These are phyloP conservation scores for Zygothrica quintamaculata DNA, from an alignment of 2,888 invertebrate species.

Conservation along the genomic window DNA sequence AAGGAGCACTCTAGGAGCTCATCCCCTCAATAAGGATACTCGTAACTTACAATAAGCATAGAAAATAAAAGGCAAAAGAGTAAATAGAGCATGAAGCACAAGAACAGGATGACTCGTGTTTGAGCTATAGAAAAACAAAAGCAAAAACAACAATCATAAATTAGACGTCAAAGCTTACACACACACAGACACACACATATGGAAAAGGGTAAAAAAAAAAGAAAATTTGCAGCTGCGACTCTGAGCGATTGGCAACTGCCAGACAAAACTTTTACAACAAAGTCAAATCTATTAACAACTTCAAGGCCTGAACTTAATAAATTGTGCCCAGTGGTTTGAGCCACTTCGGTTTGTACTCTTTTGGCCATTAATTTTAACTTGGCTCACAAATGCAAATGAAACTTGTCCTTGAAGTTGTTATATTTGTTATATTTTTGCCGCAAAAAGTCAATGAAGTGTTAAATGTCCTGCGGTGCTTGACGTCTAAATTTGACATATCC, in stretches of 20 bases:
- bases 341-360: constrained; percentile 13
- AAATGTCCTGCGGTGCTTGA: constrained; percentile 64
- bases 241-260: constrained; percentile 50
- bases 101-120: constrained; percentile 50
- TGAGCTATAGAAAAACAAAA: constrained; percentile 17
- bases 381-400: constrained; percentile 68
- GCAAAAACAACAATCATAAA: constrained; percentile 63
- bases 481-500: constrained; percentile 49
- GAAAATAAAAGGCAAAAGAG: constrained; percentile 18
- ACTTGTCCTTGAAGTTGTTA: constrained; percentile 27
- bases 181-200: background rate
- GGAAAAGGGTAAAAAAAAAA: constrained; percentile 64
- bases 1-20: too few species aligned
- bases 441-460: constrained; percentile 73
- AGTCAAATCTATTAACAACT: constrained; percentile 4
- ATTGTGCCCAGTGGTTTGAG: constrained; percentile 27
- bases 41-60: constrained; percentile 27
- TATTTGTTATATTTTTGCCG: too few species aligned
- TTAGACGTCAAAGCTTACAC: constrained; percentile 72
- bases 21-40: too few species aligned
- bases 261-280: constrained; percentile 4
- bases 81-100: constrained; percentile 48
- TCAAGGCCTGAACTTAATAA: constrained; percentile 27
- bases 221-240: constrained; percentile 46
- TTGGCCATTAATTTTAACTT: constrained; percentile 60